These are phyloP conservation scores for Microtus richardsoni DNA, from an alignment of 2,113 vertebrate genomes.

Conservation along the genomic window DNA sequence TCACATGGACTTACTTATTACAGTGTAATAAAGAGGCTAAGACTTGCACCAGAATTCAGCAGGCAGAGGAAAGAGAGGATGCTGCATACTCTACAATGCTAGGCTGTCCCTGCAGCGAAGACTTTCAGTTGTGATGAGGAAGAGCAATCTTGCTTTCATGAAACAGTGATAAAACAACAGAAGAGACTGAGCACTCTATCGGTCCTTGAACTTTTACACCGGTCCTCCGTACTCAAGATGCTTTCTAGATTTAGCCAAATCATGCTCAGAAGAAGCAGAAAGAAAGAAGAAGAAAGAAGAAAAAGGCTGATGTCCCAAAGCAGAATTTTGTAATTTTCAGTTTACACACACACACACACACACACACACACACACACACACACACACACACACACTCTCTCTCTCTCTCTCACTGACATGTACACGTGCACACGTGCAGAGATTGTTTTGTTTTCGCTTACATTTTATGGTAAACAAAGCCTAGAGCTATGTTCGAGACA, in stretches of 20 bases:
- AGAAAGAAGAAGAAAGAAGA: background rate
- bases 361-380: background rate
- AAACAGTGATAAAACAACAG: background rate
- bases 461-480: background rate
- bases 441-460: background rate
- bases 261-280: background rate
- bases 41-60: background rate
- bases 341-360: background rate
- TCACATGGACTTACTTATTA: background rate
- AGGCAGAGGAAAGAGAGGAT: background rate
- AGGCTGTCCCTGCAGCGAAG: background rate
- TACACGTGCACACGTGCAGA: too few species aligned
- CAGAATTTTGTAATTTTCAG: background rate
- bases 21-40: background rate
- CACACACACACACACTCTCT: background rate
- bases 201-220: background rate
- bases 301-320: background rate
- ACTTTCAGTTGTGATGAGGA: background rate
- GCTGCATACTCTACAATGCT: background rate
- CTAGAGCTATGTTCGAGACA: background rate
- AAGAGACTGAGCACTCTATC: background rate
- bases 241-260: background rate
- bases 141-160: background rate
- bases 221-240: background rate
- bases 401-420: too few species aligned